phyloP scores from a whole-genome alignment of 2,888 invertebrate genomes.

The Aleiodes leptofemur region DNA sequence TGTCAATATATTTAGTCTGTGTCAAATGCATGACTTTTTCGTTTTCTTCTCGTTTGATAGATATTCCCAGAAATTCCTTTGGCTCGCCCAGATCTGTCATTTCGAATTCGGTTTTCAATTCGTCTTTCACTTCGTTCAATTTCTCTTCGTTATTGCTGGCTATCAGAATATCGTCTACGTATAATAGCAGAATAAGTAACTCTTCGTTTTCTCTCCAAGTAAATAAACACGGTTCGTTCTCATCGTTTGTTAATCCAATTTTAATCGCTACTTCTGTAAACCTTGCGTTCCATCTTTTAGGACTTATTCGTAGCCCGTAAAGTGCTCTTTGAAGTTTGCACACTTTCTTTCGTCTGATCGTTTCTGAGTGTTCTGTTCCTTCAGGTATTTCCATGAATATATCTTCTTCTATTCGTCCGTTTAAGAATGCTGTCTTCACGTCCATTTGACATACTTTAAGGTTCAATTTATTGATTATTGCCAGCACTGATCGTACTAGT shows the following conservation, averaged over 20 bases:
- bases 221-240: background rate
- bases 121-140: conserved; percentile 2
- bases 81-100: conserved; percentile 49
- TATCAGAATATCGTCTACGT: conserved; percentile 52
- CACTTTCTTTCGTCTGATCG: no score
- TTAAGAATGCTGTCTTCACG: conserved; percentile 54
- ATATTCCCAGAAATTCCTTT: conserved; percentile 48
- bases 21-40: conserved; percentile 35
- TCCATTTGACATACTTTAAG: conserved; percentile 54
- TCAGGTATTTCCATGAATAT: conserved; percentile 52
- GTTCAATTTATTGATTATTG: conserved; percentile 41
- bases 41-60: conserved; percentile 44
- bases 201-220: background rate
- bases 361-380: no score
- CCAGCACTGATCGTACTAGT: no score
- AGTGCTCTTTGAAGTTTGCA: no score
- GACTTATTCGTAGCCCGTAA: background rate
- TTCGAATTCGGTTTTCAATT: conserved; percentile 35
- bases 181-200: conserved; percentile 4
- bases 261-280: background rate
- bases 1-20: conserved; percentile 34
- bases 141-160: conserved; percentile 19
- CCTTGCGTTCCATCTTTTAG: background rate
- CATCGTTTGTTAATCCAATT: background rate
- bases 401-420: conserved; percentile 50